Percentiles rank a stretch among this genome's conserved stretches.
Evolutionary conservation across 2,113 vertebrate genomes (phyloP).

Genomic region (Ochotona curzoniae): DNA sequence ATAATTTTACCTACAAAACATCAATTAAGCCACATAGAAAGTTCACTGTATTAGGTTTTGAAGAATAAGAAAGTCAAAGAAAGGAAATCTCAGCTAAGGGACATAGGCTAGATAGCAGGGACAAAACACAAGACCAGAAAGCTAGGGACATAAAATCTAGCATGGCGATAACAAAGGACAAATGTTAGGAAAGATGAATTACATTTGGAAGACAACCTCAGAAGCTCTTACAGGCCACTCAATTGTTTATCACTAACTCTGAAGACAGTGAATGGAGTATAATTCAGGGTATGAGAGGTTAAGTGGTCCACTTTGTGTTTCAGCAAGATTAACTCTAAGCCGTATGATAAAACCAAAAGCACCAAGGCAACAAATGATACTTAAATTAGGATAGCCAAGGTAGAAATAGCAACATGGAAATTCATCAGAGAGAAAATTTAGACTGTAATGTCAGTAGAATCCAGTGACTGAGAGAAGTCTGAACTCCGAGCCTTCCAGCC

Average conservation of each 20-base stretch:
- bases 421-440: not conserved
- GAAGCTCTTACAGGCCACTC: not conserved
- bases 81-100: not conserved
- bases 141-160: not conserved
- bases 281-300: not conserved
- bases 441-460: not conserved
- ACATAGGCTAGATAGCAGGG: too few species aligned
- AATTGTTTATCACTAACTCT: not conserved
- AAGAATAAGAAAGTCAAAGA: conserved; percentile 7
- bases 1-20: not conserved
- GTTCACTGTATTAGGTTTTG: conserved; percentile 10
- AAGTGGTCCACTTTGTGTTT: not conserved
- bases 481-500: not conserved
- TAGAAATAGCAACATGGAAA: not conserved
- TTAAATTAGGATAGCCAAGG: not conserved
- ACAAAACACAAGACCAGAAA: not conserved
- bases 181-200: not conserved
- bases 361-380: not conserved
- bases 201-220: not conserved
- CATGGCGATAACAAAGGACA: not conserved
- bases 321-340: not conserved
- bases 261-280: not conserved
- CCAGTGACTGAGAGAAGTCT: not conserved
- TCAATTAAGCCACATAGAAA: not conserved
- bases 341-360: not conserved